These are phyloP conservation scores for Brachycybe producta DNA, from an alignment of 2,888 invertebrate genomes.

Conservation along the genomic window DNA sequence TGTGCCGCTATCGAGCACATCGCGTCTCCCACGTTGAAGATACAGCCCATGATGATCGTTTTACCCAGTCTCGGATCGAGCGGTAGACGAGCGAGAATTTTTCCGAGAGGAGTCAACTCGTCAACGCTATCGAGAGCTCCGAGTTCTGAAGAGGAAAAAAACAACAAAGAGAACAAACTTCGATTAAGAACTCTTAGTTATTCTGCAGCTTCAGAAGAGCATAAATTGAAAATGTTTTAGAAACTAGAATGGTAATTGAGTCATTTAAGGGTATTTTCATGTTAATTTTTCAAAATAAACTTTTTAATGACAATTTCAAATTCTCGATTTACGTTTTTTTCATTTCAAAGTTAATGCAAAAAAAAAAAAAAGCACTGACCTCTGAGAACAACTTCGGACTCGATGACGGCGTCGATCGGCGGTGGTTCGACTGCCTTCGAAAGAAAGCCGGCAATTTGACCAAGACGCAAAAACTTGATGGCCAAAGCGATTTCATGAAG, in stretches of 20 bases:
- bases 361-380: conserved; percentile 26
- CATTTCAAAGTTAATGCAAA: no score
- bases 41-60: conserved; percentile 89
- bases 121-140: conserved; percentile 77
- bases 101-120: conserved; percentile 83
- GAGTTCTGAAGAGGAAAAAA: conserved; percentile 64
- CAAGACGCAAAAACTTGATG: conserved; percentile 76
- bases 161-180: conserved; percentile 13
- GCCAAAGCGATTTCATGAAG: conserved; percentile 86
- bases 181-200: no score
- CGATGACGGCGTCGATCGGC: conserved; percentile 93
- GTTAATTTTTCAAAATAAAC: no score
- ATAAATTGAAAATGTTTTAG: no score
- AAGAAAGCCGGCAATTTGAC: conserved; percentile 84
- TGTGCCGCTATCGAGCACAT: conserved; percentile 88
- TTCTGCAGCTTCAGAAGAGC: no score
- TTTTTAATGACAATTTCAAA: no score
- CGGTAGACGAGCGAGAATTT: conserved; percentile 83
- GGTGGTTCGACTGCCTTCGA: conserved; percentile 83
- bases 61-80: conserved; percentile 93
- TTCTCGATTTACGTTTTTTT: no score
- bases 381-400: conserved; percentile 68
- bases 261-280: no score
- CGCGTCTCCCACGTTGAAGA: conserved; percentile 51
- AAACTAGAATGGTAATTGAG: no score